phyloP scores from a whole-genome alignment of 1,140 invertebrate species.

The Capitella teleta region DNA sequence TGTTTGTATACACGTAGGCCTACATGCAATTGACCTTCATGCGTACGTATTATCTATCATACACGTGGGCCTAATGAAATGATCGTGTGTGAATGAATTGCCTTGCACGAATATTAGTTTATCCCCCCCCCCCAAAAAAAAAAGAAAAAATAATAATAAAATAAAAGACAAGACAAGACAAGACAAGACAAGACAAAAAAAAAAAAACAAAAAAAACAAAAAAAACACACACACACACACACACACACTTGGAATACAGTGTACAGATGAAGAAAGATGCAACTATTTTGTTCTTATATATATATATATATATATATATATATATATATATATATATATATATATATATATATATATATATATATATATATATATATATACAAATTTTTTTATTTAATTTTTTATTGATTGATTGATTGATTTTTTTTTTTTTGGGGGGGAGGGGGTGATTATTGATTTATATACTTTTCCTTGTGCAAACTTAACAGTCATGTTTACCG shows the following conservation, averaged over 20 bases:
- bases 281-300: background rate
- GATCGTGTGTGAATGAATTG: no score
- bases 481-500: no score
- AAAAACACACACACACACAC: background rate
- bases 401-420: no score
- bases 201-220: background rate
- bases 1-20: no score
- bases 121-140: no score
- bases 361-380: constrained; percentile 1
- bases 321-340: constrained; percentile 1
- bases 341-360: background rate
- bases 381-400: background rate
- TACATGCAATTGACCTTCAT: no score
- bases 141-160: background rate
- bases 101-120: no score
- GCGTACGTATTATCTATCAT: no score
- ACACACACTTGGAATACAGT: background rate
- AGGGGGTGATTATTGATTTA: no score
- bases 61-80: no score
- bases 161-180: constrained; percentile 1
- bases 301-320: background rate
- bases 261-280: background rate
- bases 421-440: no score
- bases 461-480: no score
- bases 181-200: background rate